Conservation (phyloP, 2,888 invertebrate species). For the Drosophila subquinaria region DNA sequence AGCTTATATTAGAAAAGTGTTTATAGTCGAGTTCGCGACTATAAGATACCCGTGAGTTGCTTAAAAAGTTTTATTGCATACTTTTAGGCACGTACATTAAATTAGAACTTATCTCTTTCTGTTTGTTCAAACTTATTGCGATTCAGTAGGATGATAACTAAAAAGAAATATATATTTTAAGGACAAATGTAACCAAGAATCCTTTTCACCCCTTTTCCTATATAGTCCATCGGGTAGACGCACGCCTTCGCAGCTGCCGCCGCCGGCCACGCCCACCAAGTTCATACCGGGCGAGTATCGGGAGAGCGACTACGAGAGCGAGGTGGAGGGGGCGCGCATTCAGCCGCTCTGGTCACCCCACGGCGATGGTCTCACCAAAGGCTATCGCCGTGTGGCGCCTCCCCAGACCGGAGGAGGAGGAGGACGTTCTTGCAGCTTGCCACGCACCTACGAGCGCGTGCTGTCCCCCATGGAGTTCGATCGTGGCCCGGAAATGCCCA, state of each 20-base stretch:
- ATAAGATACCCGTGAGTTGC: too few species aligned
- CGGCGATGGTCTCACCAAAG: conserved; percentile 87
- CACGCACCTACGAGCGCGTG: conserved; percentile 86
- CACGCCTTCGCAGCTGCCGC: conserved; percentile 84
- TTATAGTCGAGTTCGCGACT: too few species aligned
- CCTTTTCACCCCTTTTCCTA: conserved; percentile 63
- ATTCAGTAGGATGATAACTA: too few species aligned
- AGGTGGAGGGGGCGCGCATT: conserved; percentile 88
- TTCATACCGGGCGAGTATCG: conserved; percentile 89
- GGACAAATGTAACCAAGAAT: too few species aligned
- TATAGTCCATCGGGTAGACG: conserved; percentile 85
- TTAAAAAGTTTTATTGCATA: too few species aligned
- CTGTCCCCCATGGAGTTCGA: conserved; percentile 89
- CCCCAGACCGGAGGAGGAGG: conserved; percentile 84
- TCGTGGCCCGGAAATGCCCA: conserved; percentile 86
- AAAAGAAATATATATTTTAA: too few species aligned
- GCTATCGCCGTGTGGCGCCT: conserved; percentile 88
- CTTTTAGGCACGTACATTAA: too few species aligned
- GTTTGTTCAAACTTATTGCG: too few species aligned
- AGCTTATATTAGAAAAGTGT: too few species aligned
- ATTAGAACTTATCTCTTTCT: too few species aligned
- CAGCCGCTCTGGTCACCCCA: conserved; percentile 89
- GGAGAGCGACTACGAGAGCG: conserved; percentile 90
- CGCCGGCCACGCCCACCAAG: conserved; percentile 88
- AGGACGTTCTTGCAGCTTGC: conserved; percentile 86